phyloP scores from a whole-genome alignment of 2,888 invertebrate genomes.

The Fabriciana adippe region DNA sequence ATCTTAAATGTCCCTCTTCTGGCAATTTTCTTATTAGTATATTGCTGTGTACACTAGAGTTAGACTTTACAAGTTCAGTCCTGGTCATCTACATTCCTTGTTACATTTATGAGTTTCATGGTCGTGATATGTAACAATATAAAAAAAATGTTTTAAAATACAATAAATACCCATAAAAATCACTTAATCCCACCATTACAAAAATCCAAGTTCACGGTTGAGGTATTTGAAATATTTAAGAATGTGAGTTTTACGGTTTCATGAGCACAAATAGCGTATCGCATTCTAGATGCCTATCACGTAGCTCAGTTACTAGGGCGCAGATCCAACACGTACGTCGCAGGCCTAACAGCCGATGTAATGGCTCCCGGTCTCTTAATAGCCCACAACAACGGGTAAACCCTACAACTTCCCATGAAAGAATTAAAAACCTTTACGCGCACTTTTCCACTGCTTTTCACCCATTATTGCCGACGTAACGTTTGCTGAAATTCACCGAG shows the following conservation, averaged over 20 bases:
- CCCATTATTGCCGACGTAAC: constrained; percentile 39
- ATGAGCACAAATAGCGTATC: constrained; percentile 39
- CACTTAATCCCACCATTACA: neutral
- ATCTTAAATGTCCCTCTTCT: too few species aligned
- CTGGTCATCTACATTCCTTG: too few species aligned
- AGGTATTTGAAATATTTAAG: constrained; percentile 21
- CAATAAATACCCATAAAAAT: neutral
- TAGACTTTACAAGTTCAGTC: too few species aligned
- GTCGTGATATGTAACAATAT: too few species aligned
- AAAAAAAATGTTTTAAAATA: too few species aligned
- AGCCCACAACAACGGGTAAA: constrained; percentile 60
- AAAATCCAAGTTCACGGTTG: constrained; percentile 2
- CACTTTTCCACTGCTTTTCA: constrained; percentile 40
- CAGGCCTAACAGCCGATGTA: constrained; percentile 71
- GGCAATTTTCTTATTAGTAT: too few species aligned
- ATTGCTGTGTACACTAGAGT: too few species aligned
- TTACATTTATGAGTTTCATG: too few species aligned
- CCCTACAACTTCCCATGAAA: constrained; percentile 60
- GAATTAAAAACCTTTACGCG: constrained; percentile 74
- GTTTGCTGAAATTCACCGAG: constrained; percentile 26
- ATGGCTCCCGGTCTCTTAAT: constrained; percentile 67
- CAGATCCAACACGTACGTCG: constrained; percentile 71
- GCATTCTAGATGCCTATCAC: constrained; percentile 60
- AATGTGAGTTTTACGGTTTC: constrained; percentile 25
- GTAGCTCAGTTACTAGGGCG: constrained; percentile 75